Evolutionary conservation across 1,140 invertebrate species (phyloP), one percentile per base, ranked within the genome.

Genomic region (Melanaphis sacchari): DNA sequence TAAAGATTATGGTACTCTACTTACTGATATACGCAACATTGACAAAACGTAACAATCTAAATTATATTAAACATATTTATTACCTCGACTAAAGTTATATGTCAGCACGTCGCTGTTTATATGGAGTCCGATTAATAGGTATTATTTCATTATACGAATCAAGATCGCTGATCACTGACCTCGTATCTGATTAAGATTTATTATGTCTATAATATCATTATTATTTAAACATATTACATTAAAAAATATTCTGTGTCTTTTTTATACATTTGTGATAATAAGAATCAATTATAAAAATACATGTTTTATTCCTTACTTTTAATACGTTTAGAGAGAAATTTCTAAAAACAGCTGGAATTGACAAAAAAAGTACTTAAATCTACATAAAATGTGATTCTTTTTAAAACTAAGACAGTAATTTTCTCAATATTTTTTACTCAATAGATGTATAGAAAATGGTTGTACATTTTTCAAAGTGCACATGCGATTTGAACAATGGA

Each of bases 51-150:
- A n/a, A 76, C 59, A 4, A 76, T 76, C 59, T 76, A 76, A 76
- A 76, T 76, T 76, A 76, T n/a, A 76, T 18, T 76, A 76, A 76
- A 76, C 59, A 76, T n/a, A 76, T 76, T 76, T n/a, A 76, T 76
- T 76, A 76, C 59, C 59, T 36, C 15, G 59, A 76, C 59, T n/a
- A 5, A n/a, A 76, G 9, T 66, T n/a, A 66, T 76, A 76, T 21
- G n/a, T n/a, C 59, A 76, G n/a, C 59, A 76, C 31, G 59, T n/a
- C 59, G 0, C 4, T n/a, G 59, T n/a, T 76, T n/a, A 18, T 18
- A n/a, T n/a, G 31, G 4, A 76, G 31, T 76, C 31, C 59, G n/a
- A 15, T 36, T n/a, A 76, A 36, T 76, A 76, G 59, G 31, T 76
- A 5, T 76, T 36, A 76, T 76, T 76, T 76, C 59, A 76, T 76